phyloP scores from a whole-genome alignment of 2,888 invertebrate genomes.

The Coecobrya sp. region DNA sequence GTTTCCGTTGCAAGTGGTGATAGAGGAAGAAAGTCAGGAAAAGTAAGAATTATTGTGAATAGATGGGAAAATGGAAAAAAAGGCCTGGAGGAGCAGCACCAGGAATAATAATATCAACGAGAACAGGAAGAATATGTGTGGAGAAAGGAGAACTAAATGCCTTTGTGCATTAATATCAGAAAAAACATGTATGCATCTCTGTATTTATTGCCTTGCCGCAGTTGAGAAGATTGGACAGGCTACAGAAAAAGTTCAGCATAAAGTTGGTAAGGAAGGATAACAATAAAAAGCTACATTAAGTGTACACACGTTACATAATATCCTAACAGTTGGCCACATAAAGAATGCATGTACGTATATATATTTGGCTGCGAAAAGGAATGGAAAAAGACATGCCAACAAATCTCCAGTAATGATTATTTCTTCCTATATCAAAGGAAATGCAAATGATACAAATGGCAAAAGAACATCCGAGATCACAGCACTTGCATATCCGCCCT shows the following conservation, averaged over 20 bases:
- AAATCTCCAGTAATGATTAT: constrained; percentile 86
- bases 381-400: constrained; percentile 83
- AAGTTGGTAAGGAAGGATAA: constrained; percentile 19
- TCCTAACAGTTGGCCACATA: neutral
- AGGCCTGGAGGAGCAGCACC: constrained; percentile 34
- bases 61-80: constrained; percentile 24
- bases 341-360: neutral
- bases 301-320: constrained; percentile 21
- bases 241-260: neutral
- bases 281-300: constrained; percentile 55
- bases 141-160: constrained; percentile 47
- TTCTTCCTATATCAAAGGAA: constrained; percentile 86
- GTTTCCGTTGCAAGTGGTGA: constrained; percentile 76
- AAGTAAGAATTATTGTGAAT: constrained; percentile 73
- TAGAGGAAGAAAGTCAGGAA: constrained; percentile 73
- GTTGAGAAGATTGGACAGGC: neutral
- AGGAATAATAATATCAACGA: constrained; percentile 13
- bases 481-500: constrained; percentile 85
- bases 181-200: constrained; percentile 6
- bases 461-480: constrained; percentile 86
- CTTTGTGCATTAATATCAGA: constrained; percentile 32
- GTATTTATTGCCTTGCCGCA: neutral
- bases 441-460: constrained; percentile 86
- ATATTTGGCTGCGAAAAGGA: constrained; percentile 29
- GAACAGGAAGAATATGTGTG: constrained; percentile 68